Evolutionary conservation across 1,140 invertebrate species (phyloP).

Genomic region (Pogonognathellus flavescens): DNA sequence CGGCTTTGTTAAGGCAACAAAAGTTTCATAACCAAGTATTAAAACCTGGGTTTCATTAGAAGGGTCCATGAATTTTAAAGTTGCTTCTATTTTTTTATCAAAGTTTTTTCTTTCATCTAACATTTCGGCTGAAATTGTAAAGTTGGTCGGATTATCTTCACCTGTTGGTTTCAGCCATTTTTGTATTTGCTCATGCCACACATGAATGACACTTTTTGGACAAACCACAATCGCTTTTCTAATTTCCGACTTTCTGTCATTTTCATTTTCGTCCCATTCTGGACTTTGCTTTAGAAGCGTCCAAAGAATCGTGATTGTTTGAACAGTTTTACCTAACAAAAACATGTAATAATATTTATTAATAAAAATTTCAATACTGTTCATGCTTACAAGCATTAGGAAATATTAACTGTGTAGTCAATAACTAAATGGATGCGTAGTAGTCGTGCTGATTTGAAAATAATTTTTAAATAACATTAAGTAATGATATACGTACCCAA

Average conservation of each 20-base stretch:
- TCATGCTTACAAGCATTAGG: neutral
- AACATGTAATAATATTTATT: too few species aligned
- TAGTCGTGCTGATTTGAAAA: too few species aligned
- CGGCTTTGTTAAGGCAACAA: neutral
- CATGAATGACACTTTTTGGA: neutral
- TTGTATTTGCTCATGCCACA: neutral
- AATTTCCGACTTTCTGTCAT: neutral
- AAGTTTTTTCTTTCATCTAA: neutral
- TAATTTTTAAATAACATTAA: neutral
- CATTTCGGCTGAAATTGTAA: neutral
- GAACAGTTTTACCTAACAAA: neutral
- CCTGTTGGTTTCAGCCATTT: neutral
- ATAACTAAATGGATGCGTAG: too few species aligned
- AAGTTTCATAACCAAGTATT: constrained; percentile 1
- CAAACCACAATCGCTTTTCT: neutral
- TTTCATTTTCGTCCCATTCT: neutral
- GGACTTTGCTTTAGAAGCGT: neutral
- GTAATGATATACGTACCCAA: neutral
- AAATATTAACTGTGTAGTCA: neutral
- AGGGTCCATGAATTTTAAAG: neutral
- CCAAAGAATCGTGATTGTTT: neutral
- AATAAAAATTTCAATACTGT: neutral
- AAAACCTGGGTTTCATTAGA: neutral
- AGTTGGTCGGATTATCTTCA: neutral
- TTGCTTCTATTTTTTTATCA: neutral